A percentile compares a stretch with the other conserved stretches of the same genome.
Conservation (phyloP, 2,113 vertebrate genomes). For the Lepus timidus region DNA sequence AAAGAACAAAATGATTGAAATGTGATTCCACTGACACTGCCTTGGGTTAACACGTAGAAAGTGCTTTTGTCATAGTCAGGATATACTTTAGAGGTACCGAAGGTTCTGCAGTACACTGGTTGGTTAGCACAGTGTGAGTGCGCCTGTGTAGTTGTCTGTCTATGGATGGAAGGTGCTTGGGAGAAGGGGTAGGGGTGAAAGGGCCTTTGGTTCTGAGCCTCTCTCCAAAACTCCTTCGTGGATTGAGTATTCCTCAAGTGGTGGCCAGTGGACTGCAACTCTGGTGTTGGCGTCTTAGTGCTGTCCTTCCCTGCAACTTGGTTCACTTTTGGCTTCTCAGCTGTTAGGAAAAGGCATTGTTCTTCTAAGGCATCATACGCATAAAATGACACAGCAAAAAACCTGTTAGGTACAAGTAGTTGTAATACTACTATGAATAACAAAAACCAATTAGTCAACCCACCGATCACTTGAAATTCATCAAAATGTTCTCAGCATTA, state of each 20-base stretch:
- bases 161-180: background rate
- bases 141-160: background rate
- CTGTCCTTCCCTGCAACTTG: background rate
- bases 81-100: background rate
- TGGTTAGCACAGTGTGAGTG: background rate
- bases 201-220: background rate
- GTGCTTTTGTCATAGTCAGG: background rate
- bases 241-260: background rate
- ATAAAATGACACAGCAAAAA: background rate
- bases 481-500: background rate
- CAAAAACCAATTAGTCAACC: background rate
- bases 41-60: constrained; percentile 37
- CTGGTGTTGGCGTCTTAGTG: background rate
- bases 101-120: background rate
- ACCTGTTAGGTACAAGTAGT: background rate
- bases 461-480: background rate
- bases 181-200: background rate
- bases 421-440: background rate
- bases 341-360: background rate
- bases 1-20: constrained; percentile 24
- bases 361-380: background rate
- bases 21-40: background rate
- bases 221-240: background rate
- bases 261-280: background rate
- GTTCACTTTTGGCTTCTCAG: background rate